Evolutionary conservation across 2,888 invertebrate genomes (phyloP), one percentile per base, ranked within the genome.

Genomic region (Diarsia brunnea): DNA sequence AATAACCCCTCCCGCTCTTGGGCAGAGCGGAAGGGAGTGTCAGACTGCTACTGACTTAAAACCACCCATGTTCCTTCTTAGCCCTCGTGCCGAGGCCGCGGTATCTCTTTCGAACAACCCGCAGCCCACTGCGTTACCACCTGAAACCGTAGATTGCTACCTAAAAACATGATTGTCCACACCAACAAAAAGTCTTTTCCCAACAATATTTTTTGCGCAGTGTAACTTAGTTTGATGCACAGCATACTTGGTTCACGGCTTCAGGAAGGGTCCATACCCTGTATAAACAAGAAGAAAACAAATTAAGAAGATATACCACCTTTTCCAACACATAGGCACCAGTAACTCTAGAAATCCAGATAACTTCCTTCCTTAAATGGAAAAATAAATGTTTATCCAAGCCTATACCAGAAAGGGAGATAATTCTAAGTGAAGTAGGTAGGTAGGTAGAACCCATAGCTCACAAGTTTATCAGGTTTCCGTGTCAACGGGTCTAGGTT

Each of bases 401-500:
- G 64, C 63, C 67, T 60, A 55, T 61, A 68, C 51, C 43, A 73
- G 78, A 73, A 75, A 76, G 58, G 47, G 53, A 55, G 60, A 75
- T 69, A 69, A 65, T 73, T 69, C 49, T 58, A 67, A 67, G 49
- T 75, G 81, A 78, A 78, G 75, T 78, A 69, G 77, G 77, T 82
- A 67, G 38, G 38, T 43, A 45, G 38, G 38, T 38, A 38, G 38
- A 61, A 43, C 61, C 70, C 73, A 80, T 80, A 73, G 66, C 61
- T 74, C 74, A 75, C 66, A 68, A 83, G 72, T 80, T 84, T 86
- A 85, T 85, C 86, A 78, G 84, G 67, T 80, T 86, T 85, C 84
- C 86, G 65, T 78, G 86, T 80, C 84, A 86, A 75, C 81, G 84
- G 51, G 45, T 69, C 80, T 64, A 83, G 74, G 81, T 86, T 65